A percentile compares a stretch with the other conserved stretches of the same genome.
These are phyloP conservation scores for Drosophila silvestris DNA, from an alignment of 2,888 invertebrate species.

Conservation along the genomic window DNA sequence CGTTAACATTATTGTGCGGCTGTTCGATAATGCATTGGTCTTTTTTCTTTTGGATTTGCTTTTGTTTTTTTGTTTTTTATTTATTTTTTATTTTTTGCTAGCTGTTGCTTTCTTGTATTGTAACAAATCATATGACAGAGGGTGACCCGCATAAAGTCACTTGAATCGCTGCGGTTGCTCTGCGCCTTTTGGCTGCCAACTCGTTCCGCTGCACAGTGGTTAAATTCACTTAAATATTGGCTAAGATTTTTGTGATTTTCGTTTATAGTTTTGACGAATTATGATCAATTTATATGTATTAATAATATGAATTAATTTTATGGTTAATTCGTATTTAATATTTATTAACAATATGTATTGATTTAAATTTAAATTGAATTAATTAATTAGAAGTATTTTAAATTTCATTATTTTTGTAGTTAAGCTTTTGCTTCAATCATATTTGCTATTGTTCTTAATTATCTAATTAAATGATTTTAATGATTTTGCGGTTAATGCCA, in stretches of 20 bases:
- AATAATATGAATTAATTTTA: neutral
- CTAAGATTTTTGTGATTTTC: neutral
- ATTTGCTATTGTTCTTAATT: too few species aligned
- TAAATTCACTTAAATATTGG: neutral
- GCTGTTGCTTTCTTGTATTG: constrained; percentile 50
- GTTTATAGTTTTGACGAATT: neutral
- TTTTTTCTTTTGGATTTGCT: constrained; percentile 35
- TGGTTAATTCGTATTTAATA: neutral
- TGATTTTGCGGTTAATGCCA: too few species aligned
- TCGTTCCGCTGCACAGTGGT: constrained; percentile 42
- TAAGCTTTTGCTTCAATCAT: too few species aligned
- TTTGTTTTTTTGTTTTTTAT: constrained; percentile 16
- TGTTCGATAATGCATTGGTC: constrained; percentile 62
- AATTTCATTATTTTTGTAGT: neutral
- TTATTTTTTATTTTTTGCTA: constrained; percentile 36
- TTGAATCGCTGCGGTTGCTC: constrained; percentile 48
- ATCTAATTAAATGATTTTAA: too few species aligned
- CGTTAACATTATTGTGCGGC: constrained; percentile 76
- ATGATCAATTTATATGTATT: neutral
- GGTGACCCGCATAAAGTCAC: constrained; percentile 68
- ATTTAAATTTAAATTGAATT: too few species aligned
- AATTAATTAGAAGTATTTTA: neutral
- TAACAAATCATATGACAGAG: constrained; percentile 53
- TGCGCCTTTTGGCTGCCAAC: constrained; percentile 62
- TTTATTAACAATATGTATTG: neutral